These are phyloP conservation scores for Melanostoma mellinum DNA, from an alignment of 2,888 invertebrate genomes.

Conservation along the genomic window DNA sequence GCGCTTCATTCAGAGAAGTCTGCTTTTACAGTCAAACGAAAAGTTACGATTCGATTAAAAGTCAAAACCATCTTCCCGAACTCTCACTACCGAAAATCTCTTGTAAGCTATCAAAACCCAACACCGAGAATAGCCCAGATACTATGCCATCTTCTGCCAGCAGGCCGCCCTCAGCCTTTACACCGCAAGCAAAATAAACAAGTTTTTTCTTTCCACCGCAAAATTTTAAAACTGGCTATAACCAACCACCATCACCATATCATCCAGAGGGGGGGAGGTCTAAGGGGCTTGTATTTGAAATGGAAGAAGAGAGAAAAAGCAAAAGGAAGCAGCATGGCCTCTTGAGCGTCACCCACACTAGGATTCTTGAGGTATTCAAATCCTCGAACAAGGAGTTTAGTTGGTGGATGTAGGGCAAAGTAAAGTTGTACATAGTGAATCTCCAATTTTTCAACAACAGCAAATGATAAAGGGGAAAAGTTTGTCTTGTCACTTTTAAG, in stretches of 20 bases:
- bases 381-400: background rate
- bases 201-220: background rate
- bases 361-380: background rate
- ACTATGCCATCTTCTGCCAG: background rate
- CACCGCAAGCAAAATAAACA: background rate
- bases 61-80: conserved; percentile 38
- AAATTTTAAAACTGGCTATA: background rate
- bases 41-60: conserved; percentile 59
- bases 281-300: no score
- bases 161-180: background rate
- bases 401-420: background rate
- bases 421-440: background rate
- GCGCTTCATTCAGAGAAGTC: conserved; percentile 47
- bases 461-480: conserved; percentile 9
- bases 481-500: conserved; percentile 16
- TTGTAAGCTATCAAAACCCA: conserved; percentile 3
- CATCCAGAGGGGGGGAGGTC: no score
- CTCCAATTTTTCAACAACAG: conserved; percentile 1
- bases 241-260: background rate
- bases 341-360: background rate
- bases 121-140: background rate
- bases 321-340: background rate
- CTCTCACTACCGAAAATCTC: background rate
- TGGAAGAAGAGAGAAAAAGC: no score
- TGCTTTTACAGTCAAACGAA: conserved; percentile 53